phyloP scores from a whole-genome alignment of 2,113 vertebrate species.

The Psettodes erumei region DNA sequence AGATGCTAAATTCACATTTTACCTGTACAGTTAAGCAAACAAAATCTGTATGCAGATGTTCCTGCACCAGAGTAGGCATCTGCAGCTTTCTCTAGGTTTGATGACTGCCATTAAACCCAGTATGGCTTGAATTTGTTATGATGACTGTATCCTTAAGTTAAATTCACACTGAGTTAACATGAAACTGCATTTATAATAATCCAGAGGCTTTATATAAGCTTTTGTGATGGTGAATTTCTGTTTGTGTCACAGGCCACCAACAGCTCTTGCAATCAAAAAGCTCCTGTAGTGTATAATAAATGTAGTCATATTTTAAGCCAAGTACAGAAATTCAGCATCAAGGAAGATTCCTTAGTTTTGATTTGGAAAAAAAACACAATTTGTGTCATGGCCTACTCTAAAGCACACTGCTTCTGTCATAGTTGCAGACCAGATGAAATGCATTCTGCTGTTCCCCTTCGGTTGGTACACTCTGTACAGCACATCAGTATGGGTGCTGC shows the following conservation, averaged over 20 bases:
- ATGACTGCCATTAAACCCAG: background rate
- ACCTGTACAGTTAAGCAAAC: background rate
- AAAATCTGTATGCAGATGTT: background rate
- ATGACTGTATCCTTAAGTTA: background rate
- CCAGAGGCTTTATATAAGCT: background rate
- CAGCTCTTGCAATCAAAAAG: background rate
- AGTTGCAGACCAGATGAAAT: background rate
- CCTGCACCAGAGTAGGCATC: background rate
- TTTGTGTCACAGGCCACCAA: constrained; percentile 7
- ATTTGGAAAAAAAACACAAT: background rate
- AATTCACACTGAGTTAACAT: background rate
- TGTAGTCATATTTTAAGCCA: background rate
- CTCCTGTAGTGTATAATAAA: background rate
- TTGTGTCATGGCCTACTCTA: background rate
- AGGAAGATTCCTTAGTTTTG: background rate
- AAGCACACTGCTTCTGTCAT: background rate
- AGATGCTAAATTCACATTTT: no score
- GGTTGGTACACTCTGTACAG: no score
- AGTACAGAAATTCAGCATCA: no score
- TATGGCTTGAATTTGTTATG: background rate
- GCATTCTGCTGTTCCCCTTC: background rate
- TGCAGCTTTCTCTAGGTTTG: constrained; percentile 7
- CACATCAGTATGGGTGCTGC: no score
- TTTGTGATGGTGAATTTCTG: background rate
- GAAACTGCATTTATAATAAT: background rate